phyloP scores from a whole-genome alignment of 2,888 invertebrate genomes.

The Drosophila limbata region DNA sequence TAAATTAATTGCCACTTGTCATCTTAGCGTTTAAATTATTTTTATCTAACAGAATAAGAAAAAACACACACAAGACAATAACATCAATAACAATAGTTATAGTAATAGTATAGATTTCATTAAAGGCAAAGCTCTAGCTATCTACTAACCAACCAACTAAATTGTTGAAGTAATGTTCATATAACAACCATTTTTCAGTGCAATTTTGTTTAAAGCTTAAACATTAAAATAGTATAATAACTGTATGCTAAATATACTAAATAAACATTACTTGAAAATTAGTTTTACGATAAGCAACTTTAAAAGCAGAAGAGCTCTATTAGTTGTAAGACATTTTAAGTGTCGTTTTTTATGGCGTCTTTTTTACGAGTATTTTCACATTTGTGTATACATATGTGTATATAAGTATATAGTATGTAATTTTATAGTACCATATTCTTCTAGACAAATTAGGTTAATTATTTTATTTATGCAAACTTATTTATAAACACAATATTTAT shows the following conservation, averaged over 20 bases:
- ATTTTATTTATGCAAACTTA: constrained; percentile 68
- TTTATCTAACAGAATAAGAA: constrained; percentile 58
- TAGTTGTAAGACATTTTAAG: constrained; percentile 54
- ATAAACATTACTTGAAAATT: constrained; percentile 52
- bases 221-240: constrained; percentile 38
- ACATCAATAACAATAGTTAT: constrained; percentile 26
- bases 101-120: constrained; percentile 30
- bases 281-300: constrained; percentile 63
- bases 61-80: constrained; percentile 12
- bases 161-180: constrained; percentile 50
- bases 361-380: constrained; percentile 58
- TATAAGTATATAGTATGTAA: constrained; percentile 32
- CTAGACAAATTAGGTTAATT: constrained; percentile 68
- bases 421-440: constrained; percentile 26
- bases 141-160: constrained; percentile 52
- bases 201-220: constrained; percentile 64
- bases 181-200: constrained; percentile 48
- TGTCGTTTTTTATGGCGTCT: constrained; percentile 52
- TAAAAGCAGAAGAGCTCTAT: constrained; percentile 73
- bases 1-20: constrained; percentile 81
- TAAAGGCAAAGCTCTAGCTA: constrained; percentile 35
- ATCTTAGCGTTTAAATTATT: constrained; percentile 80
- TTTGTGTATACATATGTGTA: constrained; percentile 36
- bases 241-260: constrained; percentile 10
- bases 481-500: constrained; percentile 73